phyloP scores from a whole-genome alignment of 2,888 invertebrate genomes.

The Apamea epomidion region DNA sequence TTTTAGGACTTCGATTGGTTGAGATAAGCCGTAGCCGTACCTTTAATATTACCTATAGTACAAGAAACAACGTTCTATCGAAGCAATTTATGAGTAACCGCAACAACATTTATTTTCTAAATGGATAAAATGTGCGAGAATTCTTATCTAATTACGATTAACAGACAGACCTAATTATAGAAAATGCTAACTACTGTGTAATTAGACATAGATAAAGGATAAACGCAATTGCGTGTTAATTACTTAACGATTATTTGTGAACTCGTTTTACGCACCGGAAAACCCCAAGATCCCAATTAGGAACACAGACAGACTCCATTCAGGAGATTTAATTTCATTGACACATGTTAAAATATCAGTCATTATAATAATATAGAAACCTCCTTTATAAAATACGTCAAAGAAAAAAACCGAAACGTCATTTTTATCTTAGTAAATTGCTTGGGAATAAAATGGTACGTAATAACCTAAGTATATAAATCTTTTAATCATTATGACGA shows the following conservation, averaged over 20 bases:
- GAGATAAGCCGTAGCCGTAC: background rate
- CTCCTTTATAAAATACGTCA: background rate
- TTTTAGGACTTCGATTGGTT: background rate
- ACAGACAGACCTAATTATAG: slow-evolving; percentile 17
- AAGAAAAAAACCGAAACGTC: slow-evolving; percentile 29
- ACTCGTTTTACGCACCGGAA: slow-evolving; percentile 15
- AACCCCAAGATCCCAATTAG: background rate
- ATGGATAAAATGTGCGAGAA: slow-evolving; percentile 15
- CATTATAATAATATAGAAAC: background rate
- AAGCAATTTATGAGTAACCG: slow-evolving; percentile 6
- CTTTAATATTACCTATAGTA: background rate
- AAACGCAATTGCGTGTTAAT: slow-evolving; percentile 31
- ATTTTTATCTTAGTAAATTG: slow-evolving; percentile 13
- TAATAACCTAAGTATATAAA: slow-evolving; percentile 1
- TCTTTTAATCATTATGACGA: slow-evolving; percentile 15
- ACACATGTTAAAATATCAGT: slow-evolving; percentile 1
- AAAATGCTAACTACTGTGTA: slow-evolving; percentile 31
- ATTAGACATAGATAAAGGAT: slow-evolving; percentile 35
- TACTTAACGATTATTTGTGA: slow-evolving; percentile 15
- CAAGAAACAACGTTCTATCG: background rate
- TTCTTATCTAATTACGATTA: slow-evolving; percentile 38
- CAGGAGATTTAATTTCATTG: background rate
- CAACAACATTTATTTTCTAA: slow-evolving; percentile 9
- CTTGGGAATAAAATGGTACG: slow-evolving; percentile 3
- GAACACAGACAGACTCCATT: slow-evolving; percentile 1